Base-by-base conservation (phyloP, 2,888 invertebrate species). In the Drosophila neotestacea region DNA sequence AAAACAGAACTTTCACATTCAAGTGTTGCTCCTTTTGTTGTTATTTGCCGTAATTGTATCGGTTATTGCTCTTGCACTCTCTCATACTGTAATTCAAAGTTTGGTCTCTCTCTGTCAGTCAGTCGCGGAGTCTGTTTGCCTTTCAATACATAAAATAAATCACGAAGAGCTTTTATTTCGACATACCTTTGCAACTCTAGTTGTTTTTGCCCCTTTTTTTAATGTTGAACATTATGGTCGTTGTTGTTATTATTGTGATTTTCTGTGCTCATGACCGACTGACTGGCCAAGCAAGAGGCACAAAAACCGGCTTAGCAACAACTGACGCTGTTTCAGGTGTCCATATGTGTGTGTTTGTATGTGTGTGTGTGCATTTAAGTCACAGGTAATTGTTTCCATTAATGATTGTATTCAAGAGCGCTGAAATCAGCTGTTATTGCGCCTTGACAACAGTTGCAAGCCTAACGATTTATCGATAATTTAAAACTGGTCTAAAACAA, bases 1-100 rank as follows among this genome's bases (percentile, higher is more conserved):
- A 52, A 39, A 38, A 51, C 65, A 66, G n/a, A 62, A 79, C 84
- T 85, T 85, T 85, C 89, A 88, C 87, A 80, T 84, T 71, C 22
- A 13, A 47, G 32, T 62, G 48, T 47, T 55, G 50, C 44, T 50
- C 32, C 41, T 76, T 41, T 38, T 52, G 41, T 56, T 50, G 52
- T 56, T 59, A 52, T 44, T 39, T 34, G 22, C 27, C 46, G 39
- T 52, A 52, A 52, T 52, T 39, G 52, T 51, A 39, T 11, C 6
- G 13, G 13, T 39, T 28, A 11, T 47, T 38, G 46, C 46, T 58
- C 36, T 58, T 38, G 27, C 44, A 46, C 41, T 46, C 58, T 54
- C 50, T 46, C 50, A 39, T 4, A 39, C n/a, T 38, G 36, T 44
- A 58, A 73, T 39, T 62, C 52, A 55, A 54, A 39, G 54, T 38